phyloP scores from a whole-genome alignment of 2,888 invertebrate species.

The Meandrusa payeni region DNA sequence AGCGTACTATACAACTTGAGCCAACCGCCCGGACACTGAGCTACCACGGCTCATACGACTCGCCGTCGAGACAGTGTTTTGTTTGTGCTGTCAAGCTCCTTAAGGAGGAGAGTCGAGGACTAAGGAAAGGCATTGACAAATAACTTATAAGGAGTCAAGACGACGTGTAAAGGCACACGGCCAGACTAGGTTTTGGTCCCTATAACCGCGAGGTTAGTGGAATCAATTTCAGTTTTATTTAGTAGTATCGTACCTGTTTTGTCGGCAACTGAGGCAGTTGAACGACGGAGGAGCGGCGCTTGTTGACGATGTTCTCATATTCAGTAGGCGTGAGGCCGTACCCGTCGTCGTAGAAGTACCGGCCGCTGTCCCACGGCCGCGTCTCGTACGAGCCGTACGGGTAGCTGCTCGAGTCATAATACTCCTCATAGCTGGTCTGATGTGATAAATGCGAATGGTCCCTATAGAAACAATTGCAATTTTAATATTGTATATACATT shows the following conservation, averaged over 20 bases:
- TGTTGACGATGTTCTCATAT: slow-evolving; percentile 80
- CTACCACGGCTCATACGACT: too few species aligned
- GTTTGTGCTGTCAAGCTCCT: too few species aligned
- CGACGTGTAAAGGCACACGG: too few species aligned
- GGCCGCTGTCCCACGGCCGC: slow-evolving; percentile 88
- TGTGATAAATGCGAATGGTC: slow-evolving; percentile 73
- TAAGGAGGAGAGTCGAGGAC: too few species aligned
- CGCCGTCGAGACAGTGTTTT: too few species aligned
- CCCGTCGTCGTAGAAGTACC: slow-evolving; percentile 63
- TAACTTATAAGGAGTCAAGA: too few species aligned
- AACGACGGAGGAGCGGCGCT: slow-evolving; percentile 74
- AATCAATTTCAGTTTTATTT: too few species aligned
- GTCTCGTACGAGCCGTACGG: slow-evolving; percentile 82
- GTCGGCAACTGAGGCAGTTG: slow-evolving; percentile 76
- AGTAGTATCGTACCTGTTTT: slow-evolving; percentile 62
- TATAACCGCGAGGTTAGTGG: too few species aligned
- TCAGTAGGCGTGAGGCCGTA: slow-evolving; percentile 75
- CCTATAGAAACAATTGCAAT: slow-evolving; percentile 47
- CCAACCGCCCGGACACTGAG: too few species aligned
- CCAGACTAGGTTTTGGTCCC: too few species aligned
- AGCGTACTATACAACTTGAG: too few species aligned
- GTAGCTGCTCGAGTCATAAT: slow-evolving; percentile 83
- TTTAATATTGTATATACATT: too few species aligned
- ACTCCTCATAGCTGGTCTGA: slow-evolving; percentile 83
- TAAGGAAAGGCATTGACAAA: background rate